Evolutionary conservation across 2,113 vertebrate species (phyloP), one percentile per base, ranked within the genome.

Genomic region (Tonatia bakeri): DNA sequence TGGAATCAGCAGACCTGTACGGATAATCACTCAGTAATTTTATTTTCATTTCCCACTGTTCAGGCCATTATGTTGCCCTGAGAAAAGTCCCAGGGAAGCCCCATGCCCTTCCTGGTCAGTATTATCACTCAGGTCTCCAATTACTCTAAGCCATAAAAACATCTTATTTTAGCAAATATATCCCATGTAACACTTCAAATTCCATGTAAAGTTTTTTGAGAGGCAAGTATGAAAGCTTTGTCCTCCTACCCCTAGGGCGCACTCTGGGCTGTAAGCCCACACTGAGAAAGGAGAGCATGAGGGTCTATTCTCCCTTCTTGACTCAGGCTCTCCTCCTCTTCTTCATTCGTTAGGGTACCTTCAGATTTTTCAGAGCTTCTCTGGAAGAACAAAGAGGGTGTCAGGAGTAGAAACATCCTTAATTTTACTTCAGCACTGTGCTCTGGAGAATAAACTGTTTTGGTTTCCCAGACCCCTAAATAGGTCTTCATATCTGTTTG

Each of bases 91-190:
- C 84, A 22, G 61, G 59, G 59, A 82, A 95, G 69, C 7, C 7
- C 19, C 36, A 7, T 1, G 40, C 40, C 69, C 81, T 93, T 82
- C n/a, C 45, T 76, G 13, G 87, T 65, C 56, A 77, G 56, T 90
- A 50, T 52, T 83, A 65, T 90, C 36, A 61, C 33, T 73, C n/a
- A 47, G 83, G 40, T 81, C 28, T 90, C 9, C 38, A 17, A 64
- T 38, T 12, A 76, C 33, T n/a, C 85, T 65, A 64, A 50, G 67
- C 59, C 52, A 28, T 33, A 81, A 54, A 91, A 72, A 91, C 88
- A 47, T 83, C 69, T 93, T 79, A 70, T 80, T 90, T 73, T 59
- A 89, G 93, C 73, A 94, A 86, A 82, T 85, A 43, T 26, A 47
- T 15, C 10, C n/a, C 19, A 50, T 76, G 26, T 65, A 33, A 70